Evolutionary conservation across 1,140 invertebrate genomes (phyloP), one percentile per base, ranked within the genome.

Genomic region (Drosophila arawakana): DNA sequence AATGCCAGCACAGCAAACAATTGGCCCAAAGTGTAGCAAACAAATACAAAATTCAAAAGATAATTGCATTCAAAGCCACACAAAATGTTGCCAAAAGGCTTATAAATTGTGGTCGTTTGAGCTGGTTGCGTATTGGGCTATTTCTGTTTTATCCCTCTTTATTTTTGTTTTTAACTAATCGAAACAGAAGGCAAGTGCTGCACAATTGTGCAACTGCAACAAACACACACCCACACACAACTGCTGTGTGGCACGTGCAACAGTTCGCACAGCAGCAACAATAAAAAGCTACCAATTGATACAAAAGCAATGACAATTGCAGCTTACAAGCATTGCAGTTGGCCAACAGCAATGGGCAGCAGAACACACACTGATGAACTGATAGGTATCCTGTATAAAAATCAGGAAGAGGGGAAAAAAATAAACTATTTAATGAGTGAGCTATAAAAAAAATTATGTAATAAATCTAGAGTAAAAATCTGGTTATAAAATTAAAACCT

Each of bases 41-140:
- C 89, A 89, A 89, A 89, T 89, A 84, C 80, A 89, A 89, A 89
- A 89, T 89, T 76, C 84, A 89, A 73, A 81, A 84, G 84, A 89
- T 89, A 89, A 89, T 89, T 89, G 84, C 84, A 89, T 81, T 89
- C 80, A 84, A 80, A 89, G 80, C 78, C 84, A 84, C 84, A 89
- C 84, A 89, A 84, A 89, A 78, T 88, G 83, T 89, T 73, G 83
- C 83, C 84, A 84, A 84, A 84, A 78, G 84, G 84, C 84, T 89
- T 89, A 84, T 84, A 84, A 88, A 84, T 84, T 89, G 84, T 78
- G 84, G 84, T 71, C 52, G 76, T 72, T 62, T 21, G 25, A 2
- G 30, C 21, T 21, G 18, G 15, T 44, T 34, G 70, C 35, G 13
- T 18, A 7, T 15, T 68, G 25, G 25, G 25, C 25, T 30, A 5